These are phyloP conservation scores for Steinernema hermaphroditum DNA, from an alignment of 2,888 invertebrate species.

Conservation along the genomic window DNA sequence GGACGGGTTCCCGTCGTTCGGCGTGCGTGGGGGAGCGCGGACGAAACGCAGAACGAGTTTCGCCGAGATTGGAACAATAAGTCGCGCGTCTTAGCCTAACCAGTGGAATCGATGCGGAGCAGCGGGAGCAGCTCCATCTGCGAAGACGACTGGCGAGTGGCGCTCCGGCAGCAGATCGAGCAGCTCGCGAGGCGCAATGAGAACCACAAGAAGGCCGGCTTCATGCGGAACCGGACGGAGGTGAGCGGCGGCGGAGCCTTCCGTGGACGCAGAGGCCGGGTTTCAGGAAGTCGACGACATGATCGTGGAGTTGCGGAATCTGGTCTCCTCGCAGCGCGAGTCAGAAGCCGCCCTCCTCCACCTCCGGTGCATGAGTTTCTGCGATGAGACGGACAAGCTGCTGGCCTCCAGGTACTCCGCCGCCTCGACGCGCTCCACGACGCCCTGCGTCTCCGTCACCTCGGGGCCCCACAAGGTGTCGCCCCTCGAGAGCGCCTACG, in stretches of 20 bases:
- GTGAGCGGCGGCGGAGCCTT: slow-evolving; percentile 32
- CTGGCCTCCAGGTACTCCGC: slow-evolving; percentile 8
- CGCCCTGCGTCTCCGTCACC: slow-evolving; percentile 9
- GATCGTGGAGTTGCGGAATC: slow-evolving; percentile 49
- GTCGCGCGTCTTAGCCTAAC: slow-evolving; percentile 22
- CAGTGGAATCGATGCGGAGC: slow-evolving; percentile 34
- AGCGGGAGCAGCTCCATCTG: slow-evolving; percentile 27
- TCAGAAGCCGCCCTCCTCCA: slow-evolving; percentile 54
- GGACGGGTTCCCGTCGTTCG: background rate
- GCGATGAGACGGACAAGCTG: slow-evolving; percentile 57
- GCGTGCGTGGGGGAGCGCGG: background rate
- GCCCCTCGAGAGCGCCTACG: background rate
- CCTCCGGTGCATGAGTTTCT: slow-evolving; percentile 52
- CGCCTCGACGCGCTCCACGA: slow-evolving; percentile 20
- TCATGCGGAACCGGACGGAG: slow-evolving; percentile 43
- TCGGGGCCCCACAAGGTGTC: slow-evolving; percentile 10
- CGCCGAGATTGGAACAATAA: slow-evolving; percentile 24
- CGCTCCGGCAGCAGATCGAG: slow-evolving; percentile 55
- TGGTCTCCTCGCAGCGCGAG: slow-evolving; percentile 44
- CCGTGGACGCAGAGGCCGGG: background rate
- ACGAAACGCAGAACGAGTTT: slow-evolving; percentile 27
- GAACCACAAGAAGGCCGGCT: slow-evolving; percentile 41
- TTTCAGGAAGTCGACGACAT: slow-evolving; percentile 49
- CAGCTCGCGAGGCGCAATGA: slow-evolving; percentile 54
- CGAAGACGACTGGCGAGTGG: slow-evolving; percentile 40